phyloP scores from a whole-genome alignment of 2,888 invertebrate species.

The Stenchaetothrips biformis region DNA sequence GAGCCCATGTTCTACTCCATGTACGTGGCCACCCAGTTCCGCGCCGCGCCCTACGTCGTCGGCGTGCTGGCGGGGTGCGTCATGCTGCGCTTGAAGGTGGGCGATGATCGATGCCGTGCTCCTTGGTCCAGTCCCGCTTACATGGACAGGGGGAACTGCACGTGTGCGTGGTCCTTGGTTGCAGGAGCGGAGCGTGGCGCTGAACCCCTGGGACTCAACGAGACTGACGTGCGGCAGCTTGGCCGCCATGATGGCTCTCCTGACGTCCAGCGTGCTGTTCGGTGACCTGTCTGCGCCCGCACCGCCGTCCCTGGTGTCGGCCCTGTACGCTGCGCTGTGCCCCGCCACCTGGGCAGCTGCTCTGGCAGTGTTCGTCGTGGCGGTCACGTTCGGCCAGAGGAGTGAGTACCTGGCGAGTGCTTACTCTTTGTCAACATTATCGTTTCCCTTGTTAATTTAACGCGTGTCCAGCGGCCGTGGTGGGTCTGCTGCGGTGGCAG shows the following conservation, averaged over 20 bases:
- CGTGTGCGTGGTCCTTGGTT: no score
- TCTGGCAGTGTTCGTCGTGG: neutral
- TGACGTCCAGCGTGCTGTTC: neutral
- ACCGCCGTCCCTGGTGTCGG: neutral
- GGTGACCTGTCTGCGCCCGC: neutral
- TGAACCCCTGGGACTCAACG: neutral
- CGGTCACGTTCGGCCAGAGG: neutral
- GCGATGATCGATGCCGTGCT: no score
- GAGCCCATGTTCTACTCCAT: conserved; percentile 5
- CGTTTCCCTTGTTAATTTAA: neutral
- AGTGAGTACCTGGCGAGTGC: neutral
- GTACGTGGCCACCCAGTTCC: conserved; percentile 4
- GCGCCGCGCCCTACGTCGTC: conserved; percentile 10
- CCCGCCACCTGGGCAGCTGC: neutral
- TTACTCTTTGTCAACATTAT: neutral
- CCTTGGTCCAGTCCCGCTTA: no score
- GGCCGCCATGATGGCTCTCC: neutral
- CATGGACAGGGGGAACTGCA: no score
- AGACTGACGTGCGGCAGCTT: neutral
- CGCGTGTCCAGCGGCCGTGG: neutral
- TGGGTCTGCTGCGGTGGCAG: conserved; percentile 27
- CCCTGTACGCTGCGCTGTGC: neutral
- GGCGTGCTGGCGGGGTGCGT: neutral
- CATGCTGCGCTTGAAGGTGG: neutral
- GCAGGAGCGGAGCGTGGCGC: neutral